These are phyloP conservation scores for Rhopilema esculentum DNA, from an alignment of 30 jellyfish, hydroid and myxozoan species.

Conservation along the genomic window DNA sequence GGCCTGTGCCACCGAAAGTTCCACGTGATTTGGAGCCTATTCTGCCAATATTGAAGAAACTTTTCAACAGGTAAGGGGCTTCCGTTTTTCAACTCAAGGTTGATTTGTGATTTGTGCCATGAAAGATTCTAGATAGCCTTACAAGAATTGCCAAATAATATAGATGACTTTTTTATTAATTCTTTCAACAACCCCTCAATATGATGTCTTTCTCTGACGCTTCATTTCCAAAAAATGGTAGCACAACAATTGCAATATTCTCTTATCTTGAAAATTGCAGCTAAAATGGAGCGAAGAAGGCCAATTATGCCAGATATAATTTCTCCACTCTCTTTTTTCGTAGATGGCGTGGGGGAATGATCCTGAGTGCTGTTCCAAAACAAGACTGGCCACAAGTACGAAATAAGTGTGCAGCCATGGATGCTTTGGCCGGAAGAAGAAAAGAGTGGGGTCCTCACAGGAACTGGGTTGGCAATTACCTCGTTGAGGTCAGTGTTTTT, in stretches of 20 bases:
- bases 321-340: background rate
- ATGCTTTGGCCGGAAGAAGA: conserved; percentile 79
- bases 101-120: background rate
- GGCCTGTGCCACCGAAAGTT: conserved; percentile 85
- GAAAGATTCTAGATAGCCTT: too few relatives aligned
- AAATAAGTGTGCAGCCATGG: conserved; percentile 92
- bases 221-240: too few relatives aligned
- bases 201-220: too few relatives aligned
- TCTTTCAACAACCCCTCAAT: too few relatives aligned
- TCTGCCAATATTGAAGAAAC: conserved; percentile 79
- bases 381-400: conserved; percentile 97
- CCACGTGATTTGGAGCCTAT: conserved; percentile 64
- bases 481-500: conserved; percentile 65
- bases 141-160: too few relatives aligned
- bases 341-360: conserved; percentile 98
- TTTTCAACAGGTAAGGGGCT: conserved; percentile 77
- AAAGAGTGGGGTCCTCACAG: conserved; percentile 80
- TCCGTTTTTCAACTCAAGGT: background rate
- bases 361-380: conserved; percentile 83
- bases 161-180: too few relatives aligned
- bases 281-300: too few relatives aligned
- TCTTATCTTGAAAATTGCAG: too few relatives aligned
- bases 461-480: conserved; percentile 91
- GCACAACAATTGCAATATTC: too few relatives aligned
- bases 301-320: too few relatives aligned